These are phyloP conservation scores for Sisor rabdophorus DNA, from an alignment of 2,113 vertebrate genomes.

Conservation along the genomic window DNA sequence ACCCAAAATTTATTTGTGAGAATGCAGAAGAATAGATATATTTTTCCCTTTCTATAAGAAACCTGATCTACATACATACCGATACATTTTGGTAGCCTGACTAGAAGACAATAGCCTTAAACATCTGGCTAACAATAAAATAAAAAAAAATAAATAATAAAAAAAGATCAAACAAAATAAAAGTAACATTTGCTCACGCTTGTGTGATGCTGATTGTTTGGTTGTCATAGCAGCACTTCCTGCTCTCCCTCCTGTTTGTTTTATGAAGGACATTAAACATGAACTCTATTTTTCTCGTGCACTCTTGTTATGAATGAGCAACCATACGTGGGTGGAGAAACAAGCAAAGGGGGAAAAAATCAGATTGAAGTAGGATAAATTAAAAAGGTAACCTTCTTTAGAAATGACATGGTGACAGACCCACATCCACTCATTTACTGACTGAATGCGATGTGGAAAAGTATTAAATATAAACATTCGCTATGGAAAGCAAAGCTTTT, in stretches of 20 bases:
- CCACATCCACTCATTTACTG: too few species aligned
- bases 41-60: too few species aligned
- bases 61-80: too few species aligned
- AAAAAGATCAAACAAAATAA: slow-evolving; percentile 36
- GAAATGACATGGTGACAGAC: background rate
- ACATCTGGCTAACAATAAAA: slow-evolving; percentile 25
- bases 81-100: too few species aligned
- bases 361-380: background rate
- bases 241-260: slow-evolving; percentile 58
- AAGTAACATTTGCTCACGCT: slow-evolving; percentile 64
- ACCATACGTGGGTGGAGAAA: background rate
- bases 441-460: too few species aligned
- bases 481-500: too few species aligned
- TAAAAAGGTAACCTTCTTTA: background rate
- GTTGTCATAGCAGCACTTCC: slow-evolving; percentile 66
- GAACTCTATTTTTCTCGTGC: slow-evolving; percentile 36
- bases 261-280: slow-evolving; percentile 54
- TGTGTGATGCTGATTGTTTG: slow-evolving; percentile 71
- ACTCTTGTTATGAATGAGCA: slow-evolving; percentile 26
- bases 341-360: background rate
- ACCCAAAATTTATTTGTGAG: too few species aligned
- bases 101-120: background rate
- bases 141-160: slow-evolving; percentile 43
- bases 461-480: too few species aligned
- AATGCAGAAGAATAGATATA: too few species aligned